Evolutionary conservation across 2,888 invertebrate species (phyloP).

Genomic region (Dryobotodes eremita): DNA sequence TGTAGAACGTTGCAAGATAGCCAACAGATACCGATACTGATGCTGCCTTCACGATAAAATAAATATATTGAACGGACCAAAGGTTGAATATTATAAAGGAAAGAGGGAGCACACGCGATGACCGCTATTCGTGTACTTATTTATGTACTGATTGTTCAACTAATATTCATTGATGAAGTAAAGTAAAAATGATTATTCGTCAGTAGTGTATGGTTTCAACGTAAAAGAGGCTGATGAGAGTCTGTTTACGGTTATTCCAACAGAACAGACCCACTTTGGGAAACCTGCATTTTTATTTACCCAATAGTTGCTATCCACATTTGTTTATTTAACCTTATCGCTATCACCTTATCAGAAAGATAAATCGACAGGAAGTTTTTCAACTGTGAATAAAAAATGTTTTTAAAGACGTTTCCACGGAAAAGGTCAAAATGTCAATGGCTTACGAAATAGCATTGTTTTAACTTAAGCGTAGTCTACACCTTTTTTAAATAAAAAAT

Average conservation of each 20-base stretch:
- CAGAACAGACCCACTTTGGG: background rate
- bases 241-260: background rate
- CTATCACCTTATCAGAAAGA: slow-evolving; percentile 35
- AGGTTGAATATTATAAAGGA: background rate
- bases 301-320: slow-evolving; percentile 19
- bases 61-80: background rate
- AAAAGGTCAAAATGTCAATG: slow-evolving; percentile 40
- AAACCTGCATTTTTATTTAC: slow-evolving; percentile 17
- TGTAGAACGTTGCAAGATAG: background rate
- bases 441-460: slow-evolving; percentile 12
- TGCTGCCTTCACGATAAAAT: background rate
- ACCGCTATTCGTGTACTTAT: background rate
- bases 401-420: slow-evolving; percentile 1
- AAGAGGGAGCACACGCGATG: background rate
- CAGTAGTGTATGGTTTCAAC: background rate
- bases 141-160: background rate
- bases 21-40: background rate
- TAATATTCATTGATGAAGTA: background rate
- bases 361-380: slow-evolving; percentile 29
- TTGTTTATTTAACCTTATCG: slow-evolving; percentile 51
- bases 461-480: background rate
- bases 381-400: slow-evolving; percentile 3
- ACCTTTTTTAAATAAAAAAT: background rate
- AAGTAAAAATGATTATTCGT: background rate
- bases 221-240: background rate